Conservation (phyloP, 2,888 invertebrate genomes). For the Syrista parreyssii region DNA sequence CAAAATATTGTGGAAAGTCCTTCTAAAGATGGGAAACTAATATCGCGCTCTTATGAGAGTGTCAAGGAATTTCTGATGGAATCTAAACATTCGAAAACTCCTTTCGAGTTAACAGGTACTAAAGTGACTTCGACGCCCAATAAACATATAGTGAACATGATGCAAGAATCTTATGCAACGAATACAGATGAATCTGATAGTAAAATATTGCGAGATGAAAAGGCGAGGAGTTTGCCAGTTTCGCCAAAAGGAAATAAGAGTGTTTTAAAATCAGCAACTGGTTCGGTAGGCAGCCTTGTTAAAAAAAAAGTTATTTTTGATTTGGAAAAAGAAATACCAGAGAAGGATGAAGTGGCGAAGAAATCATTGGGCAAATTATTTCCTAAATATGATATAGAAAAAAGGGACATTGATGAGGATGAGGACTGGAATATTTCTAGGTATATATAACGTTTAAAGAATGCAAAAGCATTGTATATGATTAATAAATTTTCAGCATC, state of each 20-base stretch:
- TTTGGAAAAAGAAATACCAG: conserved; percentile 64
- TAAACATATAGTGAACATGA: conserved; percentile 28
- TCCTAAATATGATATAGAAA: conserved; percentile 24
- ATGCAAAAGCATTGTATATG: neutral
- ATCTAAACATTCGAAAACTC: conserved; percentile 20
- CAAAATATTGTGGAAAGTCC: neutral
- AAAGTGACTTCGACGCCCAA: conserved; percentile 42
- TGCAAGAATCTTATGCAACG: conserved; percentile 31
- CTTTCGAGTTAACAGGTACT: conserved; percentile 22
- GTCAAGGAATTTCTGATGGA: conserved; percentile 43
- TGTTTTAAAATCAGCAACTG: conserved; percentile 70
- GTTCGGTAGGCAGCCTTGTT: conserved; percentile 69
- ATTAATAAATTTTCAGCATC: conserved; percentile 59
- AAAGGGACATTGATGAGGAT: conserved; percentile 65
- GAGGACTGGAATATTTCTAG: conserved; percentile 71
- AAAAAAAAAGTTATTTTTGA: conserved; percentile 77
- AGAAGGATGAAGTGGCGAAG: conserved; percentile 14
- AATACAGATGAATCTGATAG: conserved; percentile 28
- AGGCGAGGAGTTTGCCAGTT: conserved; percentile 26
- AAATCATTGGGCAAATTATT: conserved; percentile 29
- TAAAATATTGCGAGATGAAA: conserved; percentile 29
- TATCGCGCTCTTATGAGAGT: conserved; percentile 45
- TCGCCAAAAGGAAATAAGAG: conserved; percentile 67
- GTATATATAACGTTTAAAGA: conserved; percentile 47
- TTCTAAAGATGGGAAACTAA: conserved; percentile 19